Percentiles rank a stretch among this genome's conserved stretches.
These are phyloP conservation scores for Caradrina kadenii DNA, from an alignment of 2,888 invertebrate genomes.

Conservation along the genomic window DNA sequence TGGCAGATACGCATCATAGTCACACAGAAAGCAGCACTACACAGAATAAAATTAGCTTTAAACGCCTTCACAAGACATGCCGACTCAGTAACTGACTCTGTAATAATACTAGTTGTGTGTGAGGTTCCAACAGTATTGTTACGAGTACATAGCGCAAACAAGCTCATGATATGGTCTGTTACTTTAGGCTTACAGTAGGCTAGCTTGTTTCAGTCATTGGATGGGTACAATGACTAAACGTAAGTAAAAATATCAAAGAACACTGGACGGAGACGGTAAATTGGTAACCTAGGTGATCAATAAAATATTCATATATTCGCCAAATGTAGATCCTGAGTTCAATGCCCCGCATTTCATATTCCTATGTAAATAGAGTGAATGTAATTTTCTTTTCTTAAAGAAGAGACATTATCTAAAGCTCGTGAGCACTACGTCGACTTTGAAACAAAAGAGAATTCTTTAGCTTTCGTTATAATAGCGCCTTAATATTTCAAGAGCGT, in stretches of 20 bases:
- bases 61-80: conserved; percentile 80
- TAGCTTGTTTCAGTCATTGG: conserved; percentile 66
- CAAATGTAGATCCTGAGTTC: conserved; percentile 52
- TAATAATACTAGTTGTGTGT: conserved; percentile 58
- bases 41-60: conserved; percentile 80
- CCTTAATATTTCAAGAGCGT: conserved; percentile 39
- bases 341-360: conserved; percentile 27
- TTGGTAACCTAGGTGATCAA: conserved; percentile 35
- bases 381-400: conserved; percentile 31
- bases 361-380: conserved; percentile 32
- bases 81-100: conserved; percentile 60
- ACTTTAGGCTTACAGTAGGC: conserved; percentile 74
- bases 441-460: conserved; percentile 39
- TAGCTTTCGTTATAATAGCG: conserved; percentile 21
- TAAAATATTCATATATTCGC: conserved; percentile 33
- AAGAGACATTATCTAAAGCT: conserved; percentile 36
- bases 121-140: conserved; percentile 57
- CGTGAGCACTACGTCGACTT: conserved; percentile 15
- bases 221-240: conserved; percentile 49
- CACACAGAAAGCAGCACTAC: conserved; percentile 82
- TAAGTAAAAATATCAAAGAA: conserved; percentile 62
- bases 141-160: conserved; percentile 65
- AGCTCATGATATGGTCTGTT: conserved; percentile 67
- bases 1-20: conserved; percentile 85
- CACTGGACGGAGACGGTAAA: conserved; percentile 44